phyloP scores from a whole-genome alignment of 1,140 invertebrate genomes.

The Listronotus oregonensis region DNA sequence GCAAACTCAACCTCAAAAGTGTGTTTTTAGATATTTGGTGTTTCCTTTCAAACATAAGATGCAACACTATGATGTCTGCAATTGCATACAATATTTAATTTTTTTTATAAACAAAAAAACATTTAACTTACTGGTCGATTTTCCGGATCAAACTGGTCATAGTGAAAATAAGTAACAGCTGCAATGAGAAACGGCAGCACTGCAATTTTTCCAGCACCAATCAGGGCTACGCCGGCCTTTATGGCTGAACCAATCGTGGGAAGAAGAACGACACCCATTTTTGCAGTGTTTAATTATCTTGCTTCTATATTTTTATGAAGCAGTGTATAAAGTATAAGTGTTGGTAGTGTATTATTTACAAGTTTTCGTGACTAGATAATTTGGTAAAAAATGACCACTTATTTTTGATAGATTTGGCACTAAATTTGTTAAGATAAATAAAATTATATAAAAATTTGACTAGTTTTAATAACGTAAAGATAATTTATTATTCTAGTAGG shows the following conservation, averaged over 20 bases:
- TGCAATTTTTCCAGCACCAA: conserved; percentile 72
- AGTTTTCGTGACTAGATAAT: background rate
- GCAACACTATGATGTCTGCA: too few relatives aligned
- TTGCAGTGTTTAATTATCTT: background rate
- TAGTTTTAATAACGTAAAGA: background rate
- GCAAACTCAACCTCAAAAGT: too few relatives aligned
- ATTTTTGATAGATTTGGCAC: background rate
- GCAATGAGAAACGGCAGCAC: conserved; percentile 79
- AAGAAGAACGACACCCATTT: conserved; percentile 39
- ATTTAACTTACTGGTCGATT: conserved; percentile 68
- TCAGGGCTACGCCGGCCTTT: conserved; percentile 69
- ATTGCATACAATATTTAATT: too few relatives aligned
- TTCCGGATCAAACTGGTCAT: conserved; percentile 84
- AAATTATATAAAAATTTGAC: background rate
- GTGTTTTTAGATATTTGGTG: too few relatives aligned
- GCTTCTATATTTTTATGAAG: background rate
- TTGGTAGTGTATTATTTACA: too few relatives aligned
- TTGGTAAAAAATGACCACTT: too few relatives aligned
- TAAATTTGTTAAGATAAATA: too few relatives aligned
- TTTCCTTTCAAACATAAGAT: too few relatives aligned
- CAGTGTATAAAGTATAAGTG: background rate
- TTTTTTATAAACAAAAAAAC: too few relatives aligned
- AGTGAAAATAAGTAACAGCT: conserved; percentile 81
- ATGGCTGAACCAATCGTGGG: conserved; percentile 59
- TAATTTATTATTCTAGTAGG: background rate